Base-by-base conservation (phyloP, 2,113 vertebrate genomes). In the Vimba vimba region DNA sequence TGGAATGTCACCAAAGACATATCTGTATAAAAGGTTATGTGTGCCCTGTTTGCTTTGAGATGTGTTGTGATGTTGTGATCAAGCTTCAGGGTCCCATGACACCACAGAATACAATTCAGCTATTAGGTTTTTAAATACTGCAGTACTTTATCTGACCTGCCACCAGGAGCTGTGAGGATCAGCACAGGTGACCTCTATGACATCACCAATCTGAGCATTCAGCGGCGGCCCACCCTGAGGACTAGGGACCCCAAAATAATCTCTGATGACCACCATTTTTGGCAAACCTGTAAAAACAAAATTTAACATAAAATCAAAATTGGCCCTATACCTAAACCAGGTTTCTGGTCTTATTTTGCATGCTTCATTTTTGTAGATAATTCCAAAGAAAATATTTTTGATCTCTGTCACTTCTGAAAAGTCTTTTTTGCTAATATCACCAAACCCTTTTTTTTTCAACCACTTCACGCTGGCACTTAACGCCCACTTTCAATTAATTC, bases 91-190 rank as follows among this genome's bases (percentile, higher is more conserved):
- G 43, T 25, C 39, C 43, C 43, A 17, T 47, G 71, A 47, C 43
- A 47, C 71, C 39, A 75, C n/a, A 75, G n/a, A 75, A 75, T 0
- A 36, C 50, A 57, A 23, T 57, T 23, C 13, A 0, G 8, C 43
- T 50, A 19, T 52, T 27, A 52, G 50, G 13, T 78, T 6, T 52
- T 36, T 47, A 43, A 17, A 43, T 9, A 4, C 30, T 55, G 3
- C 1, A n/a, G 4, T 77, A 25, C 2, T 47, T 7, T 27, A 88
- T 66, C 92, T 68, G 90, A 99, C 97, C 98, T 99, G 96, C 98
- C 98, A 99, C 95, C 98, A 99, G 59, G 95, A 93, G 92, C 96
- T 97, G 89, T 97, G 96, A 47, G 96, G 95, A 87, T 99, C 96
- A 39, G 96, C 97, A 91, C 92, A 93, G 83, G 97, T 94, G 57